Conservation (phyloP, 2,113 vertebrate species). For the Sceloporus undulatus region DNA sequence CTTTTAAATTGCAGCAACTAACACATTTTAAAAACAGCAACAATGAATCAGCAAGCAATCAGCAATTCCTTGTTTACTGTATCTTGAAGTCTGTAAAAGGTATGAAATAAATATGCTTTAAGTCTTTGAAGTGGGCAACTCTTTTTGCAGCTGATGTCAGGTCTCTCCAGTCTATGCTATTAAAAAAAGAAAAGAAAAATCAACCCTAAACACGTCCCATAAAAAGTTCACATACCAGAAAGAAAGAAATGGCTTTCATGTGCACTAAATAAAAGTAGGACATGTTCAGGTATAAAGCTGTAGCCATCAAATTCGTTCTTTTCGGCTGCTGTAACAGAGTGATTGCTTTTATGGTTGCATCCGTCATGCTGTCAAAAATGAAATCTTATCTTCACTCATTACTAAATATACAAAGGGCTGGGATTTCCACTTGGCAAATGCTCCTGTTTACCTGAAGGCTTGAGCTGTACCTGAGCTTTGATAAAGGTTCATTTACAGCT, state of each 20-base stretch:
- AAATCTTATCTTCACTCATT: constrained; percentile 76
- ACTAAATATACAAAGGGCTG: constrained; percentile 75
- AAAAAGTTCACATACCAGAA: constrained; percentile 49
- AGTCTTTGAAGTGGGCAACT: constrained; percentile 30
- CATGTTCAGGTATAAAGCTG: constrained; percentile 34
- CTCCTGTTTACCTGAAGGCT: constrained; percentile 75
- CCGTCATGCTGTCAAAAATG: constrained; percentile 73
- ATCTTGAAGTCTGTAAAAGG: constrained; percentile 12
- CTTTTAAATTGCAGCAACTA: constrained; percentile 59
- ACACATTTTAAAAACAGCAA: not conserved
- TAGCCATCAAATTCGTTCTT: constrained; percentile 50
- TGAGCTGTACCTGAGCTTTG: constrained; percentile 70
- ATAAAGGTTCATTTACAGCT: constrained; percentile 64
- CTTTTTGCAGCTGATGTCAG: constrained; percentile 26
- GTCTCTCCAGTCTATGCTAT: not conserved
- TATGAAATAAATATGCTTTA: constrained; percentile 43
- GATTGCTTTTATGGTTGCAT: constrained; percentile 69
- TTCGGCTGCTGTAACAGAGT: constrained; percentile 47
- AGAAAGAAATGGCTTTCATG: constrained; percentile 58
- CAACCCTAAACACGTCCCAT: not conserved
- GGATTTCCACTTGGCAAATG: constrained; percentile 78
- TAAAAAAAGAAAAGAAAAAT: not conserved
- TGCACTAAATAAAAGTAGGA: constrained; percentile 54
- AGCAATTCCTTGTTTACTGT: constrained; percentile 38
- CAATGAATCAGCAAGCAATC: not conserved